Evolutionary conservation across 2,113 vertebrate genomes (phyloP), one percentile per base, ranked within the genome.

Genomic region (Bos indicus): DNA sequence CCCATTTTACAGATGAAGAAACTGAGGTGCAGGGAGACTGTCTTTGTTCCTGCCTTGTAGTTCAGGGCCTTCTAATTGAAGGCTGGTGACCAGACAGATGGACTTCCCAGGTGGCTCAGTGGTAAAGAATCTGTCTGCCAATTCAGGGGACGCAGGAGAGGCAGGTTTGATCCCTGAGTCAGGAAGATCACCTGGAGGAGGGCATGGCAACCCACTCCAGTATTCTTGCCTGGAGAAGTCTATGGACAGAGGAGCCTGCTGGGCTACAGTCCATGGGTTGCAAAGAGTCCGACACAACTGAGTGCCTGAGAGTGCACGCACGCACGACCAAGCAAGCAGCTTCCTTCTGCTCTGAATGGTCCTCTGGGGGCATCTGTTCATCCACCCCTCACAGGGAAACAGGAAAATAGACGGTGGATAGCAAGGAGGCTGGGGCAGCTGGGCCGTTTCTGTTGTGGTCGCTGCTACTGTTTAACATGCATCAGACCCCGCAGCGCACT

Each of bases 401-500:
- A 78, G 91, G 86, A 91, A 74, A 36, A 26, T 3, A 8, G 60
- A 83, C 7, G n/a, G 48, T 1, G 2, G 33, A 15, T 1, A 77
- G 48, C 30, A 7, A 8, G 25, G 51, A 82, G 46, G 43, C 17
- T 0, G 57, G 89, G 64, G 16, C 62, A 4, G 30, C 36, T 0
- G 19, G 43, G 77, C 16, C 0, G 0, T 10, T 57, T 52, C 64
- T 90, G 60, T 28, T 62, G 94, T n/a, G 62, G 74, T 5, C 0
- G 0, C 3, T 0, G 16, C 64, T 62, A 83, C 92, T 97, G 93
- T 92, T 96, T 78, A 95, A 95, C 85, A 81, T 82, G 77, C 43
- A 40, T 84, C 51, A 62, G 92, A 57, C n/a, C 85, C 91, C 12
- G 6, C 46, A n/a, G 97, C 7, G 59, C 67, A 23, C 95, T 98